These are phyloP conservation scores for Brenthis ino DNA, from an alignment of 2,888 invertebrate species.

Conservation along the genomic window DNA sequence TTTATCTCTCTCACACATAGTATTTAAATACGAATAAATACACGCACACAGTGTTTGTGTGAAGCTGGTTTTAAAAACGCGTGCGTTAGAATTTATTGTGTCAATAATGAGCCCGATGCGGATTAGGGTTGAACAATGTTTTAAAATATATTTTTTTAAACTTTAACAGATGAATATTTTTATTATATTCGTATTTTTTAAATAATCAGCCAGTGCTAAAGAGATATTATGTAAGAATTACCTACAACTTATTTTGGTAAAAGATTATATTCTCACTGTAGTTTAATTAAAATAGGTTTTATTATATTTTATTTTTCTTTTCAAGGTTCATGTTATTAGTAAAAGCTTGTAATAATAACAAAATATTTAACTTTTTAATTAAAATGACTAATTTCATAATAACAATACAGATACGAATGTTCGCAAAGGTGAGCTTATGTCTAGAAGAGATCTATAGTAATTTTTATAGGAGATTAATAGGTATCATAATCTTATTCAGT, in stretches of 20 bases:
- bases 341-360: too few species aligned
- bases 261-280: too few species aligned
- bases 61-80: slow-evolving; percentile 69
- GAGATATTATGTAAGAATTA: not conserved
- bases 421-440: too few species aligned
- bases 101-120: slow-evolving; percentile 65
- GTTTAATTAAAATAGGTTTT: too few species aligned
- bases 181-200: not conserved
- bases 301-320: too few species aligned
- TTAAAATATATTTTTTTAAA: not conserved
- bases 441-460: not conserved
- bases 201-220: not conserved
- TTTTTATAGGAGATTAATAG: too few species aligned
- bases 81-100: slow-evolving; percentile 79
- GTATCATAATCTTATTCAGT: too few species aligned
- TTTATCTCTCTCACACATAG: slow-evolving; percentile 17
- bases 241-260: too few species aligned
- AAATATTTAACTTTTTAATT: too few species aligned
- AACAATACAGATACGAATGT: too few species aligned
- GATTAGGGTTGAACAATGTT: slow-evolving; percentile 49
- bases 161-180: not conserved
- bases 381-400: too few species aligned
- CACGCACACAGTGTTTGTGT: slow-evolving; percentile 46
- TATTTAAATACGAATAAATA: slow-evolving; percentile 23
- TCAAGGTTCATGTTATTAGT: too few species aligned